Conservation (phyloP, 1,140 invertebrate species). For the Zaprionus lachaisei region DNA sequence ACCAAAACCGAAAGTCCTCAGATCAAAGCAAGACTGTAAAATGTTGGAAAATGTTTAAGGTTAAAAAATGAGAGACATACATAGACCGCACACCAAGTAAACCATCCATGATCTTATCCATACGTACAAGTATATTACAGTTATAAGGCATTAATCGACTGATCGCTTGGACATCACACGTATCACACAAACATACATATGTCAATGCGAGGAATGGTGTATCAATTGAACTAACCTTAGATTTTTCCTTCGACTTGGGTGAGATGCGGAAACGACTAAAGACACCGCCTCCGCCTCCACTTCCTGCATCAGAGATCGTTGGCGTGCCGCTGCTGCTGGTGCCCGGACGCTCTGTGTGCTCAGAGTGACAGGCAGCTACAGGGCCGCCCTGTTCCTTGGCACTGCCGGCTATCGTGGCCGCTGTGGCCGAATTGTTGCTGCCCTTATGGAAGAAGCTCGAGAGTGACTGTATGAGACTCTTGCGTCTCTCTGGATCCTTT, state of each 20-base stretch:
- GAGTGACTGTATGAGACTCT: constrained; percentile 93
- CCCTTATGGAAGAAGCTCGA: constrained; percentile 91
- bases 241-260: constrained; percentile 89
- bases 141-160: neutral
- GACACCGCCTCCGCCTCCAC: constrained; percentile 83
- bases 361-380: constrained; percentile 70
- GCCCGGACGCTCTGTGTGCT: constrained; percentile 75
- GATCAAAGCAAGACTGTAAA: constrained; percentile 85
- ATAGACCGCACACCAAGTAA: constrained; percentile 26
- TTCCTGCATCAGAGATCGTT: constrained; percentile 63
- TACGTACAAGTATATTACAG: constrained; percentile 1
- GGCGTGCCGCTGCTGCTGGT: constrained; percentile 76
- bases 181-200: neutral
- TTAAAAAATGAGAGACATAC: constrained; percentile 61
- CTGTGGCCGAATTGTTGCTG: constrained; percentile 34
- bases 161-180: neutral
- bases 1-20: constrained; percentile 85
- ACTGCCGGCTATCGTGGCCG: constrained; percentile 47
- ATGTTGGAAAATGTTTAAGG: constrained; percentile 55
- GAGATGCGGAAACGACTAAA: constrained; percentile 87
- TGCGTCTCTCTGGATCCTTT: constrained; percentile 89
- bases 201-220: neutral
- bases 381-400: constrained; percentile 60
- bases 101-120: constrained; percentile 13
- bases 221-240: constrained; percentile 86